These are phyloP conservation scores for Sinocyclocheilus maitianheensis DNA, from an alignment of 2,113 vertebrate species.

Conservation along the genomic window DNA sequence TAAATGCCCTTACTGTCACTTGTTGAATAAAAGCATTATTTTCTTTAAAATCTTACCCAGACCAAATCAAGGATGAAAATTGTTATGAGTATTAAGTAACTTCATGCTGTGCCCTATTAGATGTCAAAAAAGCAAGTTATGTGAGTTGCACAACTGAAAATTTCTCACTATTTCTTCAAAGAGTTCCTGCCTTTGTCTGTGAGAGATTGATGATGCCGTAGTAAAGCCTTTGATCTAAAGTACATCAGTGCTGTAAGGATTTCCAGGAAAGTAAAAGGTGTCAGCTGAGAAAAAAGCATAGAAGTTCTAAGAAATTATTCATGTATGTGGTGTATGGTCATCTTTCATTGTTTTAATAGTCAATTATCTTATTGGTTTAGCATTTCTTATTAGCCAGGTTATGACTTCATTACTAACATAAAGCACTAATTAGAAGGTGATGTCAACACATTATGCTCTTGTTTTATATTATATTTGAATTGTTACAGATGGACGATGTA, in stretches of 20 bases:
- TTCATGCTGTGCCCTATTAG: not conserved
- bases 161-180: no score
- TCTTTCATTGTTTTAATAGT: not conserved
- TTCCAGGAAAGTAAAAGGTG: not conserved
- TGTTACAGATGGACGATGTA: constrained; percentile 86
- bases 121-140: not conserved
- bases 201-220: not conserved
- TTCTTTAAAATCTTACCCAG: not conserved
- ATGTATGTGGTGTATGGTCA: not conserved
- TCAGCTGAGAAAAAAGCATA: no score
- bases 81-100: not conserved
- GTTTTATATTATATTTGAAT: not conserved
- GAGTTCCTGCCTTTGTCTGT: not conserved
- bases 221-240: not conserved
- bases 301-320: not conserved
- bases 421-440: not conserved
- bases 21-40: not conserved
- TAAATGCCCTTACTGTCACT: not conserved
- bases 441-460: not conserved
- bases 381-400: not conserved
- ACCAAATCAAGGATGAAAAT: no score
- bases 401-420: not conserved
- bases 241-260: not conserved
- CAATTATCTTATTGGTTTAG: not conserved
- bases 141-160: not conserved